phyloP scores from a whole-genome alignment of 2,113 vertebrate species.

The Pimephales promelas region DNA sequence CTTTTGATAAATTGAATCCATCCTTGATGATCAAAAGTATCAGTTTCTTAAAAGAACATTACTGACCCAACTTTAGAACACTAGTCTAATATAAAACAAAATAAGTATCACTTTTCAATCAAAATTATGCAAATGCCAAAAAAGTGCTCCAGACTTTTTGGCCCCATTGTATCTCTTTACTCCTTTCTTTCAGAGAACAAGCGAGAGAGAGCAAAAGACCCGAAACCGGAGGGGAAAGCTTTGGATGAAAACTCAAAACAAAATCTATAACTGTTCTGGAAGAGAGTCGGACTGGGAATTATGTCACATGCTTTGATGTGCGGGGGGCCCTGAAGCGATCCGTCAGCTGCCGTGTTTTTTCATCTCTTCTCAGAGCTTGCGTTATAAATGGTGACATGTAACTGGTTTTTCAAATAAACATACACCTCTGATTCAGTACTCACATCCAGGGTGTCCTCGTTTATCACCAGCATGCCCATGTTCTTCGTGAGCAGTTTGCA shows the following conservation, averaged over 20 bases:
- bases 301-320: conserved; percentile 14
- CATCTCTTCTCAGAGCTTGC: conserved; percentile 14
- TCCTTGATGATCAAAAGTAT: neutral
- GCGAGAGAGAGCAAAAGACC: neutral
- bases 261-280: neutral
- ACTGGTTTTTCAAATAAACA: conserved; percentile 13
- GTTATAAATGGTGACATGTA: conserved; percentile 20
- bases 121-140: neutral
- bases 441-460: conserved; percentile 95
- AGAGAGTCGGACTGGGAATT: conserved; percentile 2
- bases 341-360: conserved; percentile 4
- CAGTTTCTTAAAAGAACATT: neutral
- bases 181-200: neutral
- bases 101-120: no score
- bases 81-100: neutral
- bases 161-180: neutral
- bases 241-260: conserved; percentile 11
- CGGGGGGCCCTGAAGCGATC: neutral
- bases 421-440: conserved; percentile 71
- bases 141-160: neutral
- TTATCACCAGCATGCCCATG: conserved; percentile 96
- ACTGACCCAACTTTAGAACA: neutral
- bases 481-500: conserved; percentile 96
- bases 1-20: neutral
- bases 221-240: neutral